Percentiles rank a stretch among this genome's conserved stretches.
These are phyloP conservation scores for Eristalis arbustorum DNA, from an alignment of 2,888 invertebrate genomes.

Conservation along the genomic window DNA sequence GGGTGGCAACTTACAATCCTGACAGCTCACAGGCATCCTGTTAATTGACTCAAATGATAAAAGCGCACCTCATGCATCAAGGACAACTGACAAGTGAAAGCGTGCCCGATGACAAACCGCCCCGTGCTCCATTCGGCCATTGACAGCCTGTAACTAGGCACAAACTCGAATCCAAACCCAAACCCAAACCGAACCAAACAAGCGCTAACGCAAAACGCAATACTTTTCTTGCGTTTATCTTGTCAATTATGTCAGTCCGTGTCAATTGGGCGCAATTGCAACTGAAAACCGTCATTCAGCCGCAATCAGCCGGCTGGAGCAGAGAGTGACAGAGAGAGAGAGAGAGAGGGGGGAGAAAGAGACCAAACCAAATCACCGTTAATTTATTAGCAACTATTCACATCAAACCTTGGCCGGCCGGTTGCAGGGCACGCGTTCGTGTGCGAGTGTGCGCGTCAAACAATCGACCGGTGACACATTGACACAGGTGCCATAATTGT, in stretches of 20 bases:
- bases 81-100: not conserved
- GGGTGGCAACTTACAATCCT: no score
- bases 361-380: slow-evolving; percentile 26
- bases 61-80: not conserved
- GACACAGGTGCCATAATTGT: slow-evolving; percentile 70
- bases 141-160: not conserved
- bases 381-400: slow-evolving; percentile 46
- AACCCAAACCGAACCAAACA: not conserved
- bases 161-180: not conserved
- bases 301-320: slow-evolving; percentile 5
- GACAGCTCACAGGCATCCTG: no score
- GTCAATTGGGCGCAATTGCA: slow-evolving; percentile 53
- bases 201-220: slow-evolving; percentile 29
- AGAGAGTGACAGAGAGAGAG: not conserved
- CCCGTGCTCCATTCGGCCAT: not conserved
- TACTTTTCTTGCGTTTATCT: slow-evolving; percentile 47
- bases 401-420: not conserved
- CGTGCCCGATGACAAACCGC: not conserved
- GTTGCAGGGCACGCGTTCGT: not conserved
- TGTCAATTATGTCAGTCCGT: slow-evolving; percentile 65
- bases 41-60: no score
- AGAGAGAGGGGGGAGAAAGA: not conserved
- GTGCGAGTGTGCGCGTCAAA: slow-evolving; percentile 6
- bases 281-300: slow-evolving; percentile 56
- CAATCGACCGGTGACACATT: slow-evolving; percentile 53